Percentiles rank a stretch among this genome's conserved stretches.
These are phyloP conservation scores for Tipula vernalis DNA, from an alignment of 2,888 invertebrate genomes.

Conservation along the genomic window DNA sequence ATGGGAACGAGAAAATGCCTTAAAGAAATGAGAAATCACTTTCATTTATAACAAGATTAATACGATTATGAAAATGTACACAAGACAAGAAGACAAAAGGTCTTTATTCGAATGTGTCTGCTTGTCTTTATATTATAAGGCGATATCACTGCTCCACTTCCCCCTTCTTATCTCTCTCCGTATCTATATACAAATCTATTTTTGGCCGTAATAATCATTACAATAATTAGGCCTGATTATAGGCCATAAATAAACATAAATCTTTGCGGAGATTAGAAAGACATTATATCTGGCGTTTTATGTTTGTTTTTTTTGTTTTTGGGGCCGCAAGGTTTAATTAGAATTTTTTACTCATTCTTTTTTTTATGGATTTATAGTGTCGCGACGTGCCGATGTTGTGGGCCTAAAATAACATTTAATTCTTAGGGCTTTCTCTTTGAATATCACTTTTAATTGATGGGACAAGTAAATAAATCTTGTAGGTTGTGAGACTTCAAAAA, in stretches of 20 bases:
- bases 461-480: too few species aligned
- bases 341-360: background rate
- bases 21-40: background rate
- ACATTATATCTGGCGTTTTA: background rate
- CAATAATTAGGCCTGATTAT: background rate
- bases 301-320: background rate
- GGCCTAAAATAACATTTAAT: too few species aligned
- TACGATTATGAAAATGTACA: slow-evolving; percentile 4
- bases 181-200: background rate
- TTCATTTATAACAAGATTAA: background rate
- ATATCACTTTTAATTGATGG: too few species aligned
- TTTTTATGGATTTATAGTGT: background rate
- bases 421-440: too few species aligned
- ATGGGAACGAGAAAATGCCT: background rate
- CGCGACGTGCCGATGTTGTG: background rate
- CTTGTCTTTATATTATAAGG: background rate
- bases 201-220: background rate
- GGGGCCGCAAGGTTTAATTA: background rate
- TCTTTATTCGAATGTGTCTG: background rate
- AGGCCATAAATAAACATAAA: background rate
- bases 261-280: background rate
- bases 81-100: background rate
- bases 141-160: background rate
- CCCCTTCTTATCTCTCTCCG: background rate
- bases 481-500: too few species aligned